Conservation (phyloP, 2,888 invertebrate species). For the Hydraecia micacea region DNA sequence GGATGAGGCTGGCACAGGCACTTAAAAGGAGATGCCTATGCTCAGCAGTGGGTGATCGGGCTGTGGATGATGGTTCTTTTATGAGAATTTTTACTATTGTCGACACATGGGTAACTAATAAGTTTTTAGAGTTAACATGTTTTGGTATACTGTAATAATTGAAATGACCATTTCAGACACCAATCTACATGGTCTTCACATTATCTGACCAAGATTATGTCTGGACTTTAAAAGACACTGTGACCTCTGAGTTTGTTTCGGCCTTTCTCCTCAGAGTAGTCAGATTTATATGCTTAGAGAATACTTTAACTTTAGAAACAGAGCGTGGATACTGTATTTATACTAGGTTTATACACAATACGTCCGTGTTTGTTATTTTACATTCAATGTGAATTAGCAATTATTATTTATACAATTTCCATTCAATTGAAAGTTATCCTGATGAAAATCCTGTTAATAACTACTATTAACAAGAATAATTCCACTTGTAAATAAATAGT, state of each 20-base stretch:
- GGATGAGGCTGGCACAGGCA: no score
- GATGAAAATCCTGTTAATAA: not conserved
- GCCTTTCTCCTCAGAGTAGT: not conserved
- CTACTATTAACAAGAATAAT: no score
- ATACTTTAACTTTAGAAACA: not conserved
- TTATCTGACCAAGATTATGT: not conserved
- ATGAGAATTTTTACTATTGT: not conserved
- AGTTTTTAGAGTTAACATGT: not conserved
- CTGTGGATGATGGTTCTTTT: no score
- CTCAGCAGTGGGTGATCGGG: no score
- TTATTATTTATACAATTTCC: not conserved
- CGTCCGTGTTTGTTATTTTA: not conserved
- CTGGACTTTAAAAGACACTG: not conserved
- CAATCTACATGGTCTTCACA: no score
- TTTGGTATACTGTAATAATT: not conserved
- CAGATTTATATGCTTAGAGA: not conserved
- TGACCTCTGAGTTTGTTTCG: not conserved
- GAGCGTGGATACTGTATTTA: not conserved
- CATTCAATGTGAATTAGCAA: not conserved
- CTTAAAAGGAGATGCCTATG: no score
- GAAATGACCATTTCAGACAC: not conserved
- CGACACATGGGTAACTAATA: not conserved
- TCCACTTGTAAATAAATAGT: constrained; percentile 44
- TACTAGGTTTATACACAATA: no score
- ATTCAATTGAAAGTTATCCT: not conserved